These are phyloP conservation scores for Cantharis lateralis DNA, from an alignment of 2,888 invertebrate species.

Conservation along the genomic window DNA sequence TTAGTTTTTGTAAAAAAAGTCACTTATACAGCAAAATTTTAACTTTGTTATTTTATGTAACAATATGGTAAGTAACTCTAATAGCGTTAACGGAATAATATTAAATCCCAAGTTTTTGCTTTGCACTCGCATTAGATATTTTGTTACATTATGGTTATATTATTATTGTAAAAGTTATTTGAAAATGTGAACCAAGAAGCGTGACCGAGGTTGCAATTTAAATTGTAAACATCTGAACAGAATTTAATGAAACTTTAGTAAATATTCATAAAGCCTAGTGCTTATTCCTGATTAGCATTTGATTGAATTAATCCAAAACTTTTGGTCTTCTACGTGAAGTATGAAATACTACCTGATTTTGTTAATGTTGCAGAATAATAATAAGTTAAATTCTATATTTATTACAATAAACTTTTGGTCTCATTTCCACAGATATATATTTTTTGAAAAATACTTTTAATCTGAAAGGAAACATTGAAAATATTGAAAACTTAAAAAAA, in stretches of 20 bases:
- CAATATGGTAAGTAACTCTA: background rate
- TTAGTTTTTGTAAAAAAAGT: background rate
- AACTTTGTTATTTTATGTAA: background rate
- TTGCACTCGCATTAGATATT: background rate
- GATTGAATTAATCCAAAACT: background rate
- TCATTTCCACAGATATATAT: too few species aligned
- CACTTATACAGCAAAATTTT: background rate
- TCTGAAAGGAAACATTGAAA: too few species aligned
- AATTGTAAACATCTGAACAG: background rate
- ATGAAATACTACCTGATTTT: background rate
- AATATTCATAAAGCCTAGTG: background rate
- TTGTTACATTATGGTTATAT: background rate
- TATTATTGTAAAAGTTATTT: background rate
- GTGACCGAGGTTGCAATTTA: background rate
- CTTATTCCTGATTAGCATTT: background rate
- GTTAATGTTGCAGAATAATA: background rate
- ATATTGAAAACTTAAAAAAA: too few species aligned
- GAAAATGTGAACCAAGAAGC: background rate
- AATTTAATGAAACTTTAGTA: background rate
- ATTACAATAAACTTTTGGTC: too few species aligned
- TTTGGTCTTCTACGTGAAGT: background rate
- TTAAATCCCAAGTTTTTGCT: background rate
- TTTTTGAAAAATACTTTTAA: too few species aligned
- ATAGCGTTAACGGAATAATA: background rate
- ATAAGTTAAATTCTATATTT: background rate